phyloP scores from a whole-genome alignment of 2,797 vertebrate genomes.

The Chloroceryle inda region DNA sequence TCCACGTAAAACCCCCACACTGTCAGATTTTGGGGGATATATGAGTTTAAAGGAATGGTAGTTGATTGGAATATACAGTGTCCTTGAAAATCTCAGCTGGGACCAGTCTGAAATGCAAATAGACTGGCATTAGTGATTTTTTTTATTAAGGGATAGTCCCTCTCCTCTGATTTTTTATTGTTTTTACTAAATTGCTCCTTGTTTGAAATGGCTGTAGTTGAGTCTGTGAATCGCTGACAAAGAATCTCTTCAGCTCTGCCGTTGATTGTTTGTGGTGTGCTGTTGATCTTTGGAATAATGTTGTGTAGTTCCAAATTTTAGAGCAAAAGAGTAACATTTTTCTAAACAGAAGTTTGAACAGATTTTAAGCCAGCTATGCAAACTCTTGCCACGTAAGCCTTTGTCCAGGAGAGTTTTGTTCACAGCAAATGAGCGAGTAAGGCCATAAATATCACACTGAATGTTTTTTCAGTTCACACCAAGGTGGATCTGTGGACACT shows the following conservation, averaged over 20 bases:
- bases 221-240: conserved; percentile 14
- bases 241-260: background rate
- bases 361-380: background rate
- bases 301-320: conserved; percentile 1
- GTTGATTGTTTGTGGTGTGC: conserved; percentile 5
- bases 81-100: conserved; percentile 43
- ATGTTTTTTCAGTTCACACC: background rate
- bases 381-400: background rate
- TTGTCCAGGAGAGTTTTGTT: background rate
- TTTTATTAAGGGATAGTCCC: conserved; percentile 18
- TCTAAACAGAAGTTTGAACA: background rate
- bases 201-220: conserved; percentile 31
- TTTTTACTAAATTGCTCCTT: conserved; percentile 41
- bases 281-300: conserved; percentile 12
- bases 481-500: background rate
- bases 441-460: background rate
- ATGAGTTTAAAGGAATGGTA: conserved; percentile 14
- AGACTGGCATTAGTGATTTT: conserved; percentile 41
- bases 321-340: background rate
- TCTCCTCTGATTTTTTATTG: conserved; percentile 50
- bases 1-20: background rate
- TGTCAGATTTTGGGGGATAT: conserved; percentile 52
- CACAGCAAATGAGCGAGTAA: background rate
- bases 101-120: conserved; percentile 54
- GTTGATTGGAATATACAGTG: conserved; percentile 29